Base-by-base conservation (phyloP, 2,113 vertebrate genomes). In the Chionis minor region DNA sequence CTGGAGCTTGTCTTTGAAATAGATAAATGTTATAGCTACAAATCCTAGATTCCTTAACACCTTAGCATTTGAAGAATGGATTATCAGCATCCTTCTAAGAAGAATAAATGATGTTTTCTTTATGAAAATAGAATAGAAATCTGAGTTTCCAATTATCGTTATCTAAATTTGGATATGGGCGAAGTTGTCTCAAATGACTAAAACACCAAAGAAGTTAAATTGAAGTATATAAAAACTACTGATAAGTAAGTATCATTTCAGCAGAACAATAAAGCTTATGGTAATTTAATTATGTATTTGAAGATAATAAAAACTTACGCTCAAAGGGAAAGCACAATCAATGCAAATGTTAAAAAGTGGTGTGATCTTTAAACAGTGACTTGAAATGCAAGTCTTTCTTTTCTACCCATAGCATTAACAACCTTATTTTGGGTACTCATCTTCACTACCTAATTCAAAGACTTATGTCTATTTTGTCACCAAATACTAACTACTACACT, bases 61-160 rank as follows among this genome's bases (percentile, higher is more conserved):
- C 2, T 69, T 69, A 1, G 1, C 12, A 30, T 44, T 45, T 81
- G 21, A 77, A 54, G 15, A 65, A 78, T 14, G 4, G 32, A 70
- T 61, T 92, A 16, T 51, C 40, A 56, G 6, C 7, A 18, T 38
- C 5, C 35, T 70, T 74, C 32, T 44, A 66, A 66, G 19, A 2
- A 52, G 9, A 3, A 81, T 40, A 79, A 74, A 70, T 70, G 0
- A 20, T 1, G 0, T 22, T 70, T 78, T 38, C 3, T n/a, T 62
- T 71, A 13, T 62, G 7, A 3, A 88, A 85, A 56, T 8, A 62
- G 11, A 90, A 45, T 14, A 69, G 16, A 71, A 72, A 58, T 2
- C 2, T 35, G 24, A 73, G 8, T 42, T n/a, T 8, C 3, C 78
- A 44, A 52, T 71, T 42, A 26, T 6, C 4, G 8, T 45, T 87